Base-by-base conservation (phyloP, 1,140 invertebrate species). In the Drosophila athabasca region DNA sequence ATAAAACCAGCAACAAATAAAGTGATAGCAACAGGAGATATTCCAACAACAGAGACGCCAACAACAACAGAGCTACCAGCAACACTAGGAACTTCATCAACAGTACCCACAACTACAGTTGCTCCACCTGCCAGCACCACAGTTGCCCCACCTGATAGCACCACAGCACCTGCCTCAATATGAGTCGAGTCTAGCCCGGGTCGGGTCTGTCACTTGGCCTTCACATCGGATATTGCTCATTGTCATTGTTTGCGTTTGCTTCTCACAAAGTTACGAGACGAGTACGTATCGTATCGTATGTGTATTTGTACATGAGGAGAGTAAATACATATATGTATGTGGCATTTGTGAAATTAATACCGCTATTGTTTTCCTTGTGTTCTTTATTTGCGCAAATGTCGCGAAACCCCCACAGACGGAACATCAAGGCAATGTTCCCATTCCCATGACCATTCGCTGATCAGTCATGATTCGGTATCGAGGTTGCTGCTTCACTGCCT, bases 331-430 rank as follows among this genome's bases (percentile, higher is more conserved):
- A n/a, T n/a, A n/a, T n/a, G n/a, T 48, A 44, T n/a, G 4, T 13
- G 3, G 8, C 19, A 51, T 19, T 51, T 41, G 41, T 22, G 29
- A 29, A 6, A 48, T 5, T 15, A 6, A 19, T 9, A 35, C 19
- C 8, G 7, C 8, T 35, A 17, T 8, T 29, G 19, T 54, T 15
- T 43, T 69, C 15, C 24, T 3, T 6, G 4, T 51, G 17, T 19
- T 39, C 8, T 26, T 35, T 79, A 72, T 84, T 84, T 83, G 49
- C 39, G 0, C 79, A 82, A 51, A 49, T 79, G 79, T 11, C 15
- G n/a, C 9, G n/a, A 8, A 3, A 3, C 22, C 7, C 19, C 45
- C n/a, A 1, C 22, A 26, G 24, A 26, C 22, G 17, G 17, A 17
- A n/a, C 13, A 3, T 4, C 50, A 58, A 48, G 26, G 15, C 6